Base-by-base conservation (phyloP, 2,113 vertebrate genomes). In the Rhinogobius similis region DNA sequence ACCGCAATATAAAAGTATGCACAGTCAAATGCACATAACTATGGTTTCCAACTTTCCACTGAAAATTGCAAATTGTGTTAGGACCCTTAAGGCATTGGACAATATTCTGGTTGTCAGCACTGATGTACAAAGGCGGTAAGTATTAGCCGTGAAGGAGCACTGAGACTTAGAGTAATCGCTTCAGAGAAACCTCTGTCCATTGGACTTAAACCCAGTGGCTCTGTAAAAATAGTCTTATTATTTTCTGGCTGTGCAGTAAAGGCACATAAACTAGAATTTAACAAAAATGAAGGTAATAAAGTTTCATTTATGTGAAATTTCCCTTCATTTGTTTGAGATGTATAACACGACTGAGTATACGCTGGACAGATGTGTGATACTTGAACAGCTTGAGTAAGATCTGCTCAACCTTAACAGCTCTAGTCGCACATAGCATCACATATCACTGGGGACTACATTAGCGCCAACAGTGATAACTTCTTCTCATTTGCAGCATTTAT, bases 401-500 rank as follows among this genome's bases (percentile, higher is more conserved):
- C 65, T 70, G 74, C 70, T 67, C 64, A 68, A 71, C 63, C 29
- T 10, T 63, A 62, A 75, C 66, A 55, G 46, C 76, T 68, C 62
- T 10, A 61, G 58, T 27, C 55, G 5, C 46, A 73, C 68, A 53
- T 53, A 71, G 36, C 64, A 83, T 76, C 77, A 70, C 70, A 58
- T 76, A 81, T 81, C 78, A 76, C 69, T 68, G 61, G 72, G 69
- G 81, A 38, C 65, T 76, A 81, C 82, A 85, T 87, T 86, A 76
- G 79, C 55, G 79, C 66, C 79, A 64, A 63, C 66, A 71, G 68
- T 69, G 78, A 69, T 41, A 78, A 75, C 80, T 69, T 55, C 75
- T 84, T 71, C 77, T 75, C 74, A 62, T 87, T 86, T 83, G 73
- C 88, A 72, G 69, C 70, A 82, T 82, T 86, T 79, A 75, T 56